Evolutionary conservation across 1,140 invertebrate species (phyloP).

Genomic region (Mactra quadrangularis): DNA sequence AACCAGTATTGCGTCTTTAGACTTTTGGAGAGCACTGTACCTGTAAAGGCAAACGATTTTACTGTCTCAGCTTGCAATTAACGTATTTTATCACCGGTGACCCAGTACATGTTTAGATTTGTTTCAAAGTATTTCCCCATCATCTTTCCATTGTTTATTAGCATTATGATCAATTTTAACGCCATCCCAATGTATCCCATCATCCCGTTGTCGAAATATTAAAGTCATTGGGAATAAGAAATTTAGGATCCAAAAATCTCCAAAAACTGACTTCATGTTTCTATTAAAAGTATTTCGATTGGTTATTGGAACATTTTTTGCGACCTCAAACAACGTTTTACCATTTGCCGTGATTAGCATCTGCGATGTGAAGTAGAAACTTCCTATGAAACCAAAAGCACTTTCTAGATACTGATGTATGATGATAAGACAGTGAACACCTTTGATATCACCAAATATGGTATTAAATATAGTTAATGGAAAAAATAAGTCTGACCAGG

Average conservation of each 20-base stretch:
- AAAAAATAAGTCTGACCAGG: conserved; percentile 62
- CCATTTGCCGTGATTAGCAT: conserved; percentile 62
- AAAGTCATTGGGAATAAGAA: conserved; percentile 75
- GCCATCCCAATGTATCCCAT: conserved; percentile 70
- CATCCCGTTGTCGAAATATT: conserved; percentile 71
- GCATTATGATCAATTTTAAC: conserved; percentile 67
- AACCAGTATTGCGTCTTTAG: no score
- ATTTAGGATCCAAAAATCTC: conserved; percentile 76
- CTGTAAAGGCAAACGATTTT: no score
- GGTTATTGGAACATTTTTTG: conserved; percentile 63
- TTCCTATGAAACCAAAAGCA: conserved; percentile 62
- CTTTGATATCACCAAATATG: conserved; percentile 44
- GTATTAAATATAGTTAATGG: conserved; percentile 54
- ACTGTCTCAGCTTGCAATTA: no score
- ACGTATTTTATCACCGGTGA: no score
- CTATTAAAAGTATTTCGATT: conserved; percentile 53
- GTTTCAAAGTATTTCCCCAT: conserved; percentile 29
- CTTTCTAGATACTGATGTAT: conserved; percentile 64
- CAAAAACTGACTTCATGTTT: conserved; percentile 75
- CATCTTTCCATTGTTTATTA: conserved; percentile 48
- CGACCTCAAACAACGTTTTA: conserved; percentile 69
- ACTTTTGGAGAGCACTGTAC: no score
- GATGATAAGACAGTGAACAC: conserved; percentile 25
- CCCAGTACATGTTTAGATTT: no score
- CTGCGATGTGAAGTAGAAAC: conserved; percentile 71